Percentiles rank a stretch among this genome's conserved stretches.
Evolutionary conservation across 2,113 vertebrate species (phyloP).

Genomic region (Tiliqua scincoides): DNA sequence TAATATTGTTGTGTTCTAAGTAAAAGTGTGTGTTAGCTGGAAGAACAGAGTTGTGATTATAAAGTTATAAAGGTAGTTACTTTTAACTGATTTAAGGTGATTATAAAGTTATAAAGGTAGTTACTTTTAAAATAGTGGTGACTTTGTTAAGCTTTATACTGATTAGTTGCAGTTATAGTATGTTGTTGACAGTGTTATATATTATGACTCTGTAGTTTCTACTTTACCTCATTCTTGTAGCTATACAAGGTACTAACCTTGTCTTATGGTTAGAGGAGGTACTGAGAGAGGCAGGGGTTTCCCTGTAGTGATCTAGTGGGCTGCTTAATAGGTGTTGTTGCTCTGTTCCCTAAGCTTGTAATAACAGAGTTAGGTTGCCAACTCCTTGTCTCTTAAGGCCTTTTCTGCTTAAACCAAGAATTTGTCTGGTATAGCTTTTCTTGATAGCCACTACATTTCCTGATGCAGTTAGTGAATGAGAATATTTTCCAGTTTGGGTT

Average conservation of each 20-base stretch:
- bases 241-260: not conserved
- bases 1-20: rapidly evolving
- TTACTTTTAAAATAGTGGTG: not conserved
- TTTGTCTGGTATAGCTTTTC: not conserved
- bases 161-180: not conserved
- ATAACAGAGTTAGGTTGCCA: not conserved
- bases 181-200: not conserved
- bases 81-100: rapidly evolving
- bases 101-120: rapidly evolving
- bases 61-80: rapidly evolving
- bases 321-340: not conserved
- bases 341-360: not conserved
- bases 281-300: not conserved
- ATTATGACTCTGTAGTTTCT: not conserved
- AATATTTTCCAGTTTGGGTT: not conserved
- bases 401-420: no score
- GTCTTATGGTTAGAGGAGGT: not conserved
- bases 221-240: not conserved
- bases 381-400: no score
- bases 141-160: not conserved
- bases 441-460: no score
- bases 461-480: not conserved
- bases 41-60: rapidly evolving
- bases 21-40: rapidly evolving
- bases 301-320: not conserved